phyloP scores from a whole-genome alignment of 2,888 invertebrate species.

The Calameuta pallipes region DNA sequence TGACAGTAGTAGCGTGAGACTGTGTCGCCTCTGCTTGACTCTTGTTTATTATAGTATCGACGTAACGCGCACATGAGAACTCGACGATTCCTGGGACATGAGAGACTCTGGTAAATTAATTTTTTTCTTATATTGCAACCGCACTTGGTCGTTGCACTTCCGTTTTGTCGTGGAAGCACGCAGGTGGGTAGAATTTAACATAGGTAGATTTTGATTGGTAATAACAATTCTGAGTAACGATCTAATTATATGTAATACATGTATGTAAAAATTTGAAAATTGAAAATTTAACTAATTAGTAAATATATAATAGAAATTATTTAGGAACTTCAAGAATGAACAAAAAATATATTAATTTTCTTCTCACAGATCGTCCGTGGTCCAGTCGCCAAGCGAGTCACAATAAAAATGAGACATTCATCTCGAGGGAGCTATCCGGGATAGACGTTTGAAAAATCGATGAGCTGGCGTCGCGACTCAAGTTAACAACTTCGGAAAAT shows the following conservation, averaged over 20 bases:
- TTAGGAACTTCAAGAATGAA: not conserved
- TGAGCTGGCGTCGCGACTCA: not conserved
- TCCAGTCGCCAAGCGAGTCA: not conserved
- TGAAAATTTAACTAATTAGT: not conserved
- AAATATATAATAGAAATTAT: not conserved
- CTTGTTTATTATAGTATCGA: slow-evolving; percentile 35
- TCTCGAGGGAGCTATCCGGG: not conserved
- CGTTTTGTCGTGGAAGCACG: slow-evolving; percentile 19
- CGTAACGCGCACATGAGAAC: slow-evolving; percentile 30
- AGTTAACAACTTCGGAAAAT: not conserved
- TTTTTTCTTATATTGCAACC: not conserved
- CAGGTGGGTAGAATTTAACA: not conserved
- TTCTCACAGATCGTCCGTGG: too few relatives aligned
- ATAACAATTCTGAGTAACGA: not conserved
- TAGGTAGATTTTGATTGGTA: slow-evolving; percentile 1
- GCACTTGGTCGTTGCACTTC: slow-evolving; percentile 34
- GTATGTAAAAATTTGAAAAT: too few relatives aligned
- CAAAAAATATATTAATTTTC: not conserved
- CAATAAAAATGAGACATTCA: not conserved
- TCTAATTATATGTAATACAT: not conserved
- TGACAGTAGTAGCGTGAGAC: slow-evolving; percentile 21
- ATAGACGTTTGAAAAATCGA: not conserved
- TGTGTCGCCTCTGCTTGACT: slow-evolving; percentile 1
- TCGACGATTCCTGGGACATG: slow-evolving; percentile 21
- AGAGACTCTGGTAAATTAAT: not conserved